Conservation (phyloP, 2,797 vertebrate species). For the Furcifer pardalis region DNA sequence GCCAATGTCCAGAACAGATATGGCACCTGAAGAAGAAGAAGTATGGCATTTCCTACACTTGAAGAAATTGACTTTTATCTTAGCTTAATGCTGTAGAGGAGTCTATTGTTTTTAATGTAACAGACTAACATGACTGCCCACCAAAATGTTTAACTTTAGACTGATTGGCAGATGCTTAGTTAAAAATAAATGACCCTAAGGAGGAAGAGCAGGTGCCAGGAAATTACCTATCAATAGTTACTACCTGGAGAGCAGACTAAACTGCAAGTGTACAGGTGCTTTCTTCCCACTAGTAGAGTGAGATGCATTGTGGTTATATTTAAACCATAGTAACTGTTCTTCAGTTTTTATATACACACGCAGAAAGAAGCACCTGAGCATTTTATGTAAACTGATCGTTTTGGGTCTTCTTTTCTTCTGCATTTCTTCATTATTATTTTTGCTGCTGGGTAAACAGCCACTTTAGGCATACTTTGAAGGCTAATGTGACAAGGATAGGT, state of each 20-base stretch:
- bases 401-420: background rate
- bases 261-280: no score
- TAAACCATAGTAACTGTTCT: background rate
- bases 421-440: background rate
- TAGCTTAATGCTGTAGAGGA: no score
- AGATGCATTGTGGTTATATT: background rate
- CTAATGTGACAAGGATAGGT: constrained; percentile 15
- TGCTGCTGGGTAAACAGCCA: background rate
- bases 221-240: background rate
- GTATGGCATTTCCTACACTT: no score
- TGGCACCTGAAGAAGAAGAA: no score
- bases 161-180: background rate
- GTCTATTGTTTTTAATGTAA: background rate
- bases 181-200: background rate
- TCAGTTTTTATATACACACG: background rate
- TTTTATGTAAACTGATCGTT: background rate
- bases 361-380: no score
- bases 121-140: background rate
- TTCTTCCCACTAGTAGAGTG: no score
- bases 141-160: background rate
- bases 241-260: background rate
- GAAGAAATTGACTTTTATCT: no score
- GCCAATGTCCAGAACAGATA: no score
- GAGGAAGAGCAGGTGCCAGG: background rate
- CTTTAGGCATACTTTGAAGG: background rate